phyloP scores from a whole-genome alignment of 2,888 invertebrate genomes.

The Thysanoteuthis rhombus region DNA sequence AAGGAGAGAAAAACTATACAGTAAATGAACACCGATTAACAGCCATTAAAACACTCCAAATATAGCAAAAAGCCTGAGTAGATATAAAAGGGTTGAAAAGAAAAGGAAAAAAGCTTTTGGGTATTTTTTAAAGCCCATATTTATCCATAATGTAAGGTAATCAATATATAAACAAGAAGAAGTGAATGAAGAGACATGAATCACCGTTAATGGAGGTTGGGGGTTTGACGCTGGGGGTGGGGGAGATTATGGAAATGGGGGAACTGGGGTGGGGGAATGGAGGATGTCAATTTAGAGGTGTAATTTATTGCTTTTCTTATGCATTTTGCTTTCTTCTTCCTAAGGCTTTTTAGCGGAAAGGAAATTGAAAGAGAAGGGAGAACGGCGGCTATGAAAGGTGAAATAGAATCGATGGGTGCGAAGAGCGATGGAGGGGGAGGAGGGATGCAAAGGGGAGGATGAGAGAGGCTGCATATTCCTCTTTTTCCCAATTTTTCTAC shows the following conservation, averaged over 20 bases:
- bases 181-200: background rate
- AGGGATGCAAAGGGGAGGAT: no score
- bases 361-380: background rate
- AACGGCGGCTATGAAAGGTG: background rate
- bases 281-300: background rate
- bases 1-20: no score
- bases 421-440: no score
- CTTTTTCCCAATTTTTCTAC: no score
- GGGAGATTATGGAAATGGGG: background rate
- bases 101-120: no score
- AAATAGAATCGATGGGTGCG: no score
- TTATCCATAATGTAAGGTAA: no score
- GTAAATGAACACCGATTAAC: background rate
- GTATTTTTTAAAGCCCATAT: no score
- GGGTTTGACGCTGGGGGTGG: background rate
- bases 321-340: background rate
- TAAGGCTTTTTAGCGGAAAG: background rate
- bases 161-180: background rate
- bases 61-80: background rate
- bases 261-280: background rate
- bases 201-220: background rate
- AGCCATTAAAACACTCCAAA: background rate
- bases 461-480: no score
- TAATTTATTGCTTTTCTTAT: background rate
- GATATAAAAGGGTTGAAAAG: background rate